Conservation (phyloP, 2,888 invertebrate species). For the Dendrolimus houi region DNA sequence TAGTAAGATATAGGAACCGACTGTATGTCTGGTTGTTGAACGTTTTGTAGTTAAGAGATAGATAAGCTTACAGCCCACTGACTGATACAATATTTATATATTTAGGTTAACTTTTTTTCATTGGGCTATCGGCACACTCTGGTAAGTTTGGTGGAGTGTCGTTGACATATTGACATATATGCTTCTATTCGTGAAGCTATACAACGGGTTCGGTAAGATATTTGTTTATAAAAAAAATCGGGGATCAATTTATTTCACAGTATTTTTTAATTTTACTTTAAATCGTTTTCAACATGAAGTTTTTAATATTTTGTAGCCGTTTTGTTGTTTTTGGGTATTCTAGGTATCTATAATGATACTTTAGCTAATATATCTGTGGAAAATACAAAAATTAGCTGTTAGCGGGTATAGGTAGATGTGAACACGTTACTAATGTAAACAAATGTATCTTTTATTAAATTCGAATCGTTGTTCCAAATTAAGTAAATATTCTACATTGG, state of each 20-base stretch:
- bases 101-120: constrained; percentile 50
- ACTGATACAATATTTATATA: constrained; percentile 63
- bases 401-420: too few species aligned
- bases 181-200: neutral
- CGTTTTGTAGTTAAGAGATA: neutral
- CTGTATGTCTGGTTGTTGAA: neutral
- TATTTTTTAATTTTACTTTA: constrained; percentile 12
- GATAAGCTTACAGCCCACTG: constrained; percentile 46
- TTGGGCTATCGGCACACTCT: constrained; percentile 28
- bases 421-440: too few species aligned
- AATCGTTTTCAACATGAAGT: too few species aligned
- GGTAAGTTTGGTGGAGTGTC: neutral
- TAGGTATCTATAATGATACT: too few species aligned
- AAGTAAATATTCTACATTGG: too few species aligned
- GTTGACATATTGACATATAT: constrained; percentile 1
- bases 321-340: too few species aligned
- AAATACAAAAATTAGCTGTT: too few species aligned
- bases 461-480: too few species aligned
- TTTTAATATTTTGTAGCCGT: too few species aligned
- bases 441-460: too few species aligned
- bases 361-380: too few species aligned
- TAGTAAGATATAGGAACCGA: too few species aligned
- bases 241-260: constrained; percentile 29
- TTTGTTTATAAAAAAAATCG: constrained; percentile 5
- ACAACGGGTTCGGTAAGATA: constrained; percentile 1